Conservation (phyloP, 2,888 invertebrate species). For the Drosophila demipolita region DNA sequence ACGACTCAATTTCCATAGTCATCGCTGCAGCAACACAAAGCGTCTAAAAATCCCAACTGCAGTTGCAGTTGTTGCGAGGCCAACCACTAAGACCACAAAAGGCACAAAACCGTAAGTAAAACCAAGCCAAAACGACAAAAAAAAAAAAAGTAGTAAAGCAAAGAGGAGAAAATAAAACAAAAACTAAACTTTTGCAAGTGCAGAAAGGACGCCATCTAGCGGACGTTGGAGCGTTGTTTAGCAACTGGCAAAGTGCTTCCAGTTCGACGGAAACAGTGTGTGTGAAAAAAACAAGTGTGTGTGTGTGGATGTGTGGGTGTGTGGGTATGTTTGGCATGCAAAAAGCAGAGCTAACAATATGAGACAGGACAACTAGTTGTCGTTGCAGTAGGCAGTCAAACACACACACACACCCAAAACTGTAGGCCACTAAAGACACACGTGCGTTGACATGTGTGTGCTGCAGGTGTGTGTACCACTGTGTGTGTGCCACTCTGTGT, state of each 20-base stretch:
- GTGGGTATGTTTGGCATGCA: slow-evolving; percentile 44
- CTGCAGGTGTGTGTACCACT: slow-evolving; percentile 19
- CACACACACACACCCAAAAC: slow-evolving; percentile 8
- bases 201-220: slow-evolving; percentile 40
- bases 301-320: neutral
- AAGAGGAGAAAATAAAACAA: slow-evolving; percentile 1
- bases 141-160: slow-evolving; percentile 37
- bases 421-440: slow-evolving; percentile 55
- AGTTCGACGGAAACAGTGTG: slow-evolving; percentile 21
- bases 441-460: slow-evolving; percentile 31
- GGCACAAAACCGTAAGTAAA: slow-evolving; percentile 67
- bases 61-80: slow-evolving; percentile 2
- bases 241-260: slow-evolving; percentile 43
- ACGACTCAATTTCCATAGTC: slow-evolving; percentile 17
- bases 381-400: slow-evolving; percentile 9
- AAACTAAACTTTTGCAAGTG: slow-evolving; percentile 27
- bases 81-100: slow-evolving; percentile 60
- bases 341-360: slow-evolving; percentile 60
- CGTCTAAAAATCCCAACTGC: slow-evolving; percentile 30
- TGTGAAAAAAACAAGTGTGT: slow-evolving; percentile 11
- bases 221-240: slow-evolving; percentile 41
- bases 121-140: slow-evolving; percentile 27
- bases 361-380: slow-evolving; percentile 18
- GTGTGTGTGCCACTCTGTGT: slow-evolving; percentile 24
- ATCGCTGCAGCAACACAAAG: slow-evolving; percentile 30